A percentile compares a stretch with the other conserved stretches of the same genome.
Evolutionary conservation across 2,113 vertebrate genomes (phyloP).

Genomic region (Oreochromis tanganicae): DNA sequence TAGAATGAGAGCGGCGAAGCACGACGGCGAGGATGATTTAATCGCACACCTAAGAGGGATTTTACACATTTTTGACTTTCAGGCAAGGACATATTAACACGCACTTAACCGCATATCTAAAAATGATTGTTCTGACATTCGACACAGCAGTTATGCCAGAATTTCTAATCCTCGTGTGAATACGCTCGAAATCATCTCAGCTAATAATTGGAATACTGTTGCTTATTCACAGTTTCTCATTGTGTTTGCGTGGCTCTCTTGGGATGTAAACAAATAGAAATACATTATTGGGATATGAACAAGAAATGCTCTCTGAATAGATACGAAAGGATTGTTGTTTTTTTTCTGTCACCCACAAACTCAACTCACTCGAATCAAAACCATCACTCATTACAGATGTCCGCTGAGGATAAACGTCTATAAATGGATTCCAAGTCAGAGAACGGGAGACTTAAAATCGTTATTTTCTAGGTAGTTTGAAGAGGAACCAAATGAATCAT

Average conservation of each 20-base stretch:
- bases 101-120: not conserved
- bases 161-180: not conserved
- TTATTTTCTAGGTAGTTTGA: not conserved
- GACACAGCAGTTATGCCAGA: not conserved
- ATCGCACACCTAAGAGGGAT: not conserved
- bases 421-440: not conserved
- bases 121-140: not conserved
- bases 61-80: conserved; percentile 10
- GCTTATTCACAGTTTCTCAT: not conserved
- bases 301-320: not conserved
- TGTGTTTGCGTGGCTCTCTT: not conserved
- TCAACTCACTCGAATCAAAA: not conserved
- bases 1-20: not conserved
- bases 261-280: conserved; percentile 7
- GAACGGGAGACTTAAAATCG: not conserved
- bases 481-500: not conserved
- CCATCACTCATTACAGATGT: not conserved
- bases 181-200: not conserved
- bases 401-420: not conserved
- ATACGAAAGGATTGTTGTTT: not conserved
- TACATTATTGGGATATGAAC: not conserved
- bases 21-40: not conserved
- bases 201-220: not conserved
- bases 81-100: not conserved
- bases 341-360: not conserved